phyloP scores from a whole-genome alignment of 2,113 vertebrate genomes.

The Cinclus cinclus region DNA sequence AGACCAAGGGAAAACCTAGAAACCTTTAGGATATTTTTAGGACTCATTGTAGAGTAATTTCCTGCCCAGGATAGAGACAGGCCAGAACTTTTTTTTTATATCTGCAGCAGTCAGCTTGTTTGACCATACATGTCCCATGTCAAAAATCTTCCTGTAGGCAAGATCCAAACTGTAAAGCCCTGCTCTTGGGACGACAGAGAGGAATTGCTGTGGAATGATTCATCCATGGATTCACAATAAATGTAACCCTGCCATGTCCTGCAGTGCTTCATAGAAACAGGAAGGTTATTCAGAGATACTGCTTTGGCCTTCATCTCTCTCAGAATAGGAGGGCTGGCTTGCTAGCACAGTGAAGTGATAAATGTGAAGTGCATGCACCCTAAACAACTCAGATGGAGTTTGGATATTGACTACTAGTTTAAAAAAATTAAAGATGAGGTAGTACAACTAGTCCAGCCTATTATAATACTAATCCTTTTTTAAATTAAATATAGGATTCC shows the following conservation, averaged over 20 bases:
- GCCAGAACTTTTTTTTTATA: background rate
- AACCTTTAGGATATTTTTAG: background rate
- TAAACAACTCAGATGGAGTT: background rate
- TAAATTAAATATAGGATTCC: background rate
- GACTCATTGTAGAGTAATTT: background rate
- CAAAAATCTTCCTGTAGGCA: background rate
- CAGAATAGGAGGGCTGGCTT: background rate
- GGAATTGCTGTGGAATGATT: background rate
- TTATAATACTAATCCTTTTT: background rate
- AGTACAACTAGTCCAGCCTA: background rate
- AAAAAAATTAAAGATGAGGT: background rate
- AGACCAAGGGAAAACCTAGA: background rate
- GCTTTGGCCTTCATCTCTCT: background rate
- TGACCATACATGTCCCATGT: background rate
- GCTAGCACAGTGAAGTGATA: background rate
- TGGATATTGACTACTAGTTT: background rate
- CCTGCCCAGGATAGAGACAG: background rate
- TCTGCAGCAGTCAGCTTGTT: background rate
- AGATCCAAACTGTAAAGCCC: background rate
- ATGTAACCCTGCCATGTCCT: background rate
- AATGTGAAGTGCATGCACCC: background rate
- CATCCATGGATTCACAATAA: background rate
- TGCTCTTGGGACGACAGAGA: background rate
- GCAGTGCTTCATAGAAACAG: background rate
- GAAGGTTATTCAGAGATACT: background rate